Evolutionary conservation across 2,888 invertebrate species (phyloP).

Genomic region (Meiosimyza decipiens): DNA sequence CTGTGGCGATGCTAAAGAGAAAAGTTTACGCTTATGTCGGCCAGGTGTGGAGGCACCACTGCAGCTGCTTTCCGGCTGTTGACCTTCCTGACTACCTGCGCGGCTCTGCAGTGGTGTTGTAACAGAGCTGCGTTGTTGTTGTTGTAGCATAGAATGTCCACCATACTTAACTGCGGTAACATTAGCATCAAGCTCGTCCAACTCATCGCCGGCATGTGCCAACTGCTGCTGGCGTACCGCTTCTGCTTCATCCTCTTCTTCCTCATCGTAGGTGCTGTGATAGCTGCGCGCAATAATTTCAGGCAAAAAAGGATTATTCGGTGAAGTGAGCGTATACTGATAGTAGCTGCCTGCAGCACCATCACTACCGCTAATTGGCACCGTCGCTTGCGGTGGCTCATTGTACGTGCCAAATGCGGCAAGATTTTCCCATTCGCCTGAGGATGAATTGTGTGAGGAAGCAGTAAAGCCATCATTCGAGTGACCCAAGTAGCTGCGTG

Average conservation of each 20-base stretch:
- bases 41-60: conserved; percentile 55
- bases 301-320: conserved; percentile 65
- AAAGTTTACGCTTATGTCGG: conserved; percentile 60
- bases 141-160: conserved; percentile 21
- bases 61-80: conserved; percentile 13
- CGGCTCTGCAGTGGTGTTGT: conserved; percentile 58
- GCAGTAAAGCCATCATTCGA: conserved; percentile 61
- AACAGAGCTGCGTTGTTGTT: conserved; percentile 43
- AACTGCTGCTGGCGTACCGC: background rate
- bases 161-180: conserved; percentile 55
- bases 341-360: conserved; percentile 55
- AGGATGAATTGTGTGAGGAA: conserved; percentile 61
- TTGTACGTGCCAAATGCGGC: conserved; percentile 40
- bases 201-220: conserved; percentile 13
- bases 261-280: conserved; percentile 59
- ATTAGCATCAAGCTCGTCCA: conserved; percentile 54
- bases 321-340: conserved; percentile 63
- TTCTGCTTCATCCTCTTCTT: conserved; percentile 42
- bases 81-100: conserved; percentile 56
- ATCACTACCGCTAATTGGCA: conserved; percentile 17
- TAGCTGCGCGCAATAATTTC: conserved; percentile 65
- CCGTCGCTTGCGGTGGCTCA: conserved; percentile 9
- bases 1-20: conserved; percentile 59
- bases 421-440: conserved; percentile 61
- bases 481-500: conserved; percentile 57